These are phyloP conservation scores for Itoplectis maculator DNA, from an alignment of 2,888 invertebrate genomes.

Conservation along the genomic window DNA sequence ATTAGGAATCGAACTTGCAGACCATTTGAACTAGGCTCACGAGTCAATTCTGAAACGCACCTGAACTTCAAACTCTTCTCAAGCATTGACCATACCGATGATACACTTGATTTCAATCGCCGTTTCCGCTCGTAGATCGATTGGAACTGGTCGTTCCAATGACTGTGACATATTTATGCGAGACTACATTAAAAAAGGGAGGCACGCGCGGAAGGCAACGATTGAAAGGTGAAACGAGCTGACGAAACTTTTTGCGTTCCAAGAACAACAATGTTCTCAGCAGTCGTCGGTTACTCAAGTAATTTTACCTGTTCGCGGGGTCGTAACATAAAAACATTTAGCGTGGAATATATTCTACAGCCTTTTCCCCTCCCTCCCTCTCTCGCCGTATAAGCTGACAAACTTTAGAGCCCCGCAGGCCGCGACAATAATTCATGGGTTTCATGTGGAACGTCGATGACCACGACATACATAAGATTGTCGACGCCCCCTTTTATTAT, in stretches of 20 bases:
- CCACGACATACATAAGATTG: conserved; percentile 63
- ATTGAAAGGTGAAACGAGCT: conserved; percentile 13
- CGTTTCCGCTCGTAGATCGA: not conserved
- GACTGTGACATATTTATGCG: not conserved
- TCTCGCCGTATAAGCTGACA: conserved; percentile 30
- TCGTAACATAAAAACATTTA: conserved; percentile 51
- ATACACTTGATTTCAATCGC: not conserved
- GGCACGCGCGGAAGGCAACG: not conserved
- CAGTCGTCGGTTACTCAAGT: not conserved
- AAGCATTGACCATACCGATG: no score
- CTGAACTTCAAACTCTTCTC: no score
- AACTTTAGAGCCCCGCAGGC: conserved; percentile 27
- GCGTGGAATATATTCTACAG: not conserved
- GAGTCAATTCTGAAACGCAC: not conserved
- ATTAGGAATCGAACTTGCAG: not conserved
- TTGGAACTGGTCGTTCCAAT: not conserved
- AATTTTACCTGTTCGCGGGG: conserved; percentile 20
- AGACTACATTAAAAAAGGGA: not conserved
- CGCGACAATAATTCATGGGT: conserved; percentile 51
- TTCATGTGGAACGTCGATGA: conserved; percentile 48
- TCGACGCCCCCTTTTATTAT: conserved; percentile 45
- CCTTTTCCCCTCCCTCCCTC: not conserved
- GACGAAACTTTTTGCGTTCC: not conserved
- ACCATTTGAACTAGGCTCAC: not conserved
- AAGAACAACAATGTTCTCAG: not conserved